Evolutionary conservation across 1,140 invertebrate genomes (phyloP).

Genomic region (Rhagoletis zephyria): DNA sequence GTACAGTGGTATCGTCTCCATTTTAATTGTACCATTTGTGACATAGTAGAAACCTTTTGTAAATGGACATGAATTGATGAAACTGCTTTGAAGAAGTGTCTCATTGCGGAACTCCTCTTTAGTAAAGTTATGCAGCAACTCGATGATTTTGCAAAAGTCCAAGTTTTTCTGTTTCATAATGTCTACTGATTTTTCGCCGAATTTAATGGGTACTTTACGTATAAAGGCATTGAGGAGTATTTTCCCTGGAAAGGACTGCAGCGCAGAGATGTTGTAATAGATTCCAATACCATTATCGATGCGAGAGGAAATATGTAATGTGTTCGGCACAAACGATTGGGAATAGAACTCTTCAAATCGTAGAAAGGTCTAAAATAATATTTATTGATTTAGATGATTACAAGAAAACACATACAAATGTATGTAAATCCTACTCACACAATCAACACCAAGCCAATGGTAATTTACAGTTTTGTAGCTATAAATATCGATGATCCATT

Average conservation of each 20-base stretch:
- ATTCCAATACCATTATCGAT: constrained; percentile 41
- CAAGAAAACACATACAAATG: background rate
- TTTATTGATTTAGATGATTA: background rate
- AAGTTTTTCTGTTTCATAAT: constrained; percentile 53
- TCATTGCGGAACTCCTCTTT: background rate
- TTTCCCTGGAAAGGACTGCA: constrained; percentile 54
- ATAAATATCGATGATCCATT: background rate
- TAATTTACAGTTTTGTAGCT: no score
- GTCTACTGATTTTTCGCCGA: background rate
- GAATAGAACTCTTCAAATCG: constrained; percentile 54
- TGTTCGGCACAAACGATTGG: constrained; percentile 57
- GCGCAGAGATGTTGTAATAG: constrained; percentile 54
- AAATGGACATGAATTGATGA: constrained; percentile 56
- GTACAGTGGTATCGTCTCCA: constrained; percentile 3
- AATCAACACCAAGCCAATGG: background rate
- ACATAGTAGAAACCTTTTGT: constrained; percentile 56
- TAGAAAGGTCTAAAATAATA: constrained; percentile 16
- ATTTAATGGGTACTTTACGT: constrained; percentile 31
- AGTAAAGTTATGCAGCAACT: constrained; percentile 38
- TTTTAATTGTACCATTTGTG: constrained; percentile 48
- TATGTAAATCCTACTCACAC: background rate
- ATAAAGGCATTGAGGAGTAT: constrained; percentile 56
- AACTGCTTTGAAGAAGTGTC: constrained; percentile 34
- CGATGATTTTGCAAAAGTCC: constrained; percentile 57
- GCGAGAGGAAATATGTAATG: constrained; percentile 50